Evolutionary conservation across 2,888 invertebrate genomes (phyloP), one percentile per base, ranked within the genome.

Genomic region (Dendrolimus pini): DNA sequence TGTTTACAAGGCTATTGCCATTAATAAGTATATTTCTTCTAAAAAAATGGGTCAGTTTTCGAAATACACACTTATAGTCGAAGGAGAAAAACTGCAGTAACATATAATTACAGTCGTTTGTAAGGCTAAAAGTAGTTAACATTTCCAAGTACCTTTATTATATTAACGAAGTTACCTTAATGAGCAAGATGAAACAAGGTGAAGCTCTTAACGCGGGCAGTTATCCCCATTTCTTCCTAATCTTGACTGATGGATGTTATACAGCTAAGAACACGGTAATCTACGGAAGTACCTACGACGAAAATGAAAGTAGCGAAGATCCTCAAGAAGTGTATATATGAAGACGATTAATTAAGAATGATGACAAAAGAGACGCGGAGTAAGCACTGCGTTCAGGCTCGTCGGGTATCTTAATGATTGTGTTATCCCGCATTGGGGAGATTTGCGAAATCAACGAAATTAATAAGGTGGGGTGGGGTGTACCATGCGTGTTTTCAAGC

Each of bases 241-340:
- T 77, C 80, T 73, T 76, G 76, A 80, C 63, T 78, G 75, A 81
- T 78, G 79, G 68, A 65, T 66, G 62, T 65, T 65, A 60, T 63
- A 58, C 55, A 62, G 67, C 64, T 71, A 68, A 74, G 71, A 70
- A 66, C 63, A 64, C 62, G 65, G 68, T 80, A 78, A 80, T 80
- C 77, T 73, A 69, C 68, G 64, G 64, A 73, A 52, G 42, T 53
- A 41, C 54, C 30, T 54, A 41, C 54, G 53, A 12, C 56, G 52
- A 18, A 52, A 47, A 47, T 78, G 74, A 84, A 84, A 85, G 84
- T 83, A 79, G 76, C 73, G 78, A 76, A 77, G 80, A 78, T 81
- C 80, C 78, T 73, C 70, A 72, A 55, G 58, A 56, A 59, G 60
- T 61, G 58, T 62, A 59, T 61, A 57, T 62, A 65, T 62, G 61